phyloP scores from a whole-genome alignment of 2,888 invertebrate species.

The Metacarcinus magister region DNA sequence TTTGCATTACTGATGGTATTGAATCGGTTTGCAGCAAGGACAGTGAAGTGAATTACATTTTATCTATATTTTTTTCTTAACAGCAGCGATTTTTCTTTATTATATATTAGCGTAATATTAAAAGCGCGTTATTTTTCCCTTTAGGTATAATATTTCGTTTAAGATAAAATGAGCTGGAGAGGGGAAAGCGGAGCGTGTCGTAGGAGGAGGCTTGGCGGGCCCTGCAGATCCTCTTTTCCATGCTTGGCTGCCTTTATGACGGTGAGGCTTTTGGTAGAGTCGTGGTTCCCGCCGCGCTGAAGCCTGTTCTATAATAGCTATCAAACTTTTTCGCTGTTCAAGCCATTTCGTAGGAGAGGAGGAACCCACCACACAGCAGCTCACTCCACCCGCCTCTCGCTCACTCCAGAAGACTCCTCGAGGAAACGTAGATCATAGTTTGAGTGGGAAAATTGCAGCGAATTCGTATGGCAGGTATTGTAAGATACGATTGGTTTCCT shows the following conservation, averaged over 20 bases:
- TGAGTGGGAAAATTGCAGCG: neutral
- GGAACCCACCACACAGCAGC: neutral
- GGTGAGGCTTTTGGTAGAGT: neutral
- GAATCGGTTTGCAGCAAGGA: no score
- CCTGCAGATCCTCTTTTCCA: neutral
- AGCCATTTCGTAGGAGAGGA: neutral
- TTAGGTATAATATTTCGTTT: neutral
- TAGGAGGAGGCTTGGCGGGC: neutral
- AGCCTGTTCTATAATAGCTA: neutral
- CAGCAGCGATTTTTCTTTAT: no score
- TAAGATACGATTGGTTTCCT: neutral
- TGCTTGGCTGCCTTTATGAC: constrained; percentile 18
- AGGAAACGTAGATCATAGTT: neutral
- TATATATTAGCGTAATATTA: neutral
- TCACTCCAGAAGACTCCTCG: neutral
- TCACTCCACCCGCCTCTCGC: neutral
- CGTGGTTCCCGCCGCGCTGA: neutral
- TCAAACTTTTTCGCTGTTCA: constrained; percentile 9
- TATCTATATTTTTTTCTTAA: no score
- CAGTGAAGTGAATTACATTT: no score
- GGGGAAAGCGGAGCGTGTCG: neutral
- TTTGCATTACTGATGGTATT: neutral
- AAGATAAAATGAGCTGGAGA: neutral
- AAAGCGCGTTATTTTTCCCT: neutral
- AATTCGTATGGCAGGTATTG: neutral